Base-by-base conservation (phyloP, 2,888 invertebrate species). In the Orgyia antiqua region DNA sequence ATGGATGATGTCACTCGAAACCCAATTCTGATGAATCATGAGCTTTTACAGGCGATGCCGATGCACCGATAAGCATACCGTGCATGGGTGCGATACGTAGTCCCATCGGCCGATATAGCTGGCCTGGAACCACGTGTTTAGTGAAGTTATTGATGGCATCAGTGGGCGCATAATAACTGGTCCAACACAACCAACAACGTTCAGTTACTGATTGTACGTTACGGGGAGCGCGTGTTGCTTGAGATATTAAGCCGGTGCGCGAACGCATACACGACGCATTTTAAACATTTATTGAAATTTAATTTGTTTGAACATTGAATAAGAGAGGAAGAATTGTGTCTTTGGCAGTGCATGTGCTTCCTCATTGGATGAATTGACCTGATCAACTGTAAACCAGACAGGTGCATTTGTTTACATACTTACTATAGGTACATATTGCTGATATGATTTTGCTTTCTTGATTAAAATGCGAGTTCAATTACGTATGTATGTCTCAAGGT, bases 151-250 rank as follows among this genome's bases (percentile, higher is more conserved):
- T 72, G 78, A 75, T 68, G 77, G 71, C 68, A 66, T 64, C 72
- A 61, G 78, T 80, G 78, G 78, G 77, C 79, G 83, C 83, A 83
- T 83, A 77, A 83, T 83, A 84, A 84, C 82, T 79, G 79, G 73
- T 66, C 75, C 74, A 44, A 64, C 45, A 62, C 50, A 24, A 58
- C 58, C 50, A 54, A 66, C 64, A 15, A 15, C 15, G 15, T 6
- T 15, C 75, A 74, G 86, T 86, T 63, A 66, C 72, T 69, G 74
- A 79, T 76, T 74, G 80, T 59, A 60, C 68, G 79, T 59, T 62
- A 68, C 60, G 50, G 73, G 66, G 61, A 75, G 82, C 75, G 66
- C 76, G 83, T 75, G 83, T 75, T 75, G 69, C 58, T 54, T 47
- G 49, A 47, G 43, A 52, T 43, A 41, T 49, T 38, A 56, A 58